Base-by-base conservation (phyloP, 2,888 invertebrate genomes). In the Cepaea hortensis region DNA sequence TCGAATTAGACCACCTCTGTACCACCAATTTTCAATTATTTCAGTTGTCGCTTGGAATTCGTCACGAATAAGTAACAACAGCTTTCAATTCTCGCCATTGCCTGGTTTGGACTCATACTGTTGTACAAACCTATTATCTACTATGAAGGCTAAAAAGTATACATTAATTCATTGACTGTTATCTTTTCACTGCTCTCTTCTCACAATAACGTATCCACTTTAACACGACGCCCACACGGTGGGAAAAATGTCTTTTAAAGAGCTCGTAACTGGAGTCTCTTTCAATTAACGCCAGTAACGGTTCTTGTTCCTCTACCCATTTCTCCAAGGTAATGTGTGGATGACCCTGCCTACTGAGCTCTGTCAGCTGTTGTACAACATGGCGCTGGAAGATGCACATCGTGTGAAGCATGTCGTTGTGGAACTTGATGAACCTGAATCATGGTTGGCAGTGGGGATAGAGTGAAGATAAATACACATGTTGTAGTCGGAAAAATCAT, bases 381-480 rank as follows among this genome's bases (percentile, higher is more conserved):
- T 50, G 50, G 1, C 62, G 48, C 79, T 87, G 84, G 65, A 87
- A 87, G 3, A 87, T n/a, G 73, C 87, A 87, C 84, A 84, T 72
- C 9, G 87, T 87, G 6, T 84, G 70, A 46, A 87, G 46, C 87
- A 87, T 87, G 7, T 35, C 20, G 11, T 87, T 35, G 80, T 87
- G 87, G 75, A 87, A 87, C 6, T 20, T 4, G 62, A 84, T 2
- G n/a, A 84, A 87, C 50, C 87, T 87, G 80, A 6, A 55, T 11
- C 46, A n/a, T 46, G 11, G 18, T 15, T 18, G 13, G n/a, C 15
- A 68, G n/a, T 20, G 18, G 13, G 55, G 55, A 11, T 6, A 11
- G 55, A 11, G 55, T 6, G 55, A 11, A 11, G 55, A 11, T 6
- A 55, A 11, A 55, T 55, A 6, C 55, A 55, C 55, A 55, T 55